Evolutionary conservation across 2,797 vertebrate species (phyloP).

Genomic region (Otolemur crassicaudatus): DNA sequence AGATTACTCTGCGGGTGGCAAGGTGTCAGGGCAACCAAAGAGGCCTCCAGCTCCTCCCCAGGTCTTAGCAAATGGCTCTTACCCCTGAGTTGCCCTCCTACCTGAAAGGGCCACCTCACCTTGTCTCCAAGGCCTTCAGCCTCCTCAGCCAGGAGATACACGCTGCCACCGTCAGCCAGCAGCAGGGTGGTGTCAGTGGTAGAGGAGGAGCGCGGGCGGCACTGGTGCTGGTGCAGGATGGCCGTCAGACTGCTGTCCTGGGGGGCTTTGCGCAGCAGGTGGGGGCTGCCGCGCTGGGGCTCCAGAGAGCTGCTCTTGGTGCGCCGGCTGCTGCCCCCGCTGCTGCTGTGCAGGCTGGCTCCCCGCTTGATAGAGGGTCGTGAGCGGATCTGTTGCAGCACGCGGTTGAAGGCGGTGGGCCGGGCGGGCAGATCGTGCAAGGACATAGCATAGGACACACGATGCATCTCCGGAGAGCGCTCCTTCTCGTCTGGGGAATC

Average conservation of each 20-base stretch:
- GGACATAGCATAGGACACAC: constrained; percentile 91
- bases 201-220: constrained; percentile 90
- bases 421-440: constrained; percentile 90
- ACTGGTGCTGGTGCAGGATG: constrained; percentile 91
- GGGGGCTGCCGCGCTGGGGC: constrained; percentile 89
- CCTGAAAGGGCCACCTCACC: constrained; percentile 78
- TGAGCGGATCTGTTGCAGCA: constrained; percentile 92
- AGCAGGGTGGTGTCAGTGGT: constrained; percentile 90
- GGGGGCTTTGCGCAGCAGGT: constrained; percentile 87
- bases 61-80: neutral
- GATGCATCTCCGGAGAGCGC: constrained; percentile 92
- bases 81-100: neutral
- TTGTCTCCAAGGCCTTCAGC: constrained; percentile 86
- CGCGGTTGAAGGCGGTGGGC: constrained; percentile 92
- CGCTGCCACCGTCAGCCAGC: constrained; percentile 83
- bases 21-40: neutral
- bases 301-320: constrained; percentile 90
- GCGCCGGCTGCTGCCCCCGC: constrained; percentile 85
- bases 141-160: constrained; percentile 87
- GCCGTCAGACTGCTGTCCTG: constrained; percentile 90
- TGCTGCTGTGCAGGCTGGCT: constrained; percentile 88
- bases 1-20: neutral
- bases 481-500: constrained; percentile 92
- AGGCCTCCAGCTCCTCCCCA: neutral
- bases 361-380: constrained; percentile 91